These are phyloP conservation scores for Chorisops tibialis DNA, from an alignment of 2,888 invertebrate genomes.

Conservation along the genomic window DNA sequence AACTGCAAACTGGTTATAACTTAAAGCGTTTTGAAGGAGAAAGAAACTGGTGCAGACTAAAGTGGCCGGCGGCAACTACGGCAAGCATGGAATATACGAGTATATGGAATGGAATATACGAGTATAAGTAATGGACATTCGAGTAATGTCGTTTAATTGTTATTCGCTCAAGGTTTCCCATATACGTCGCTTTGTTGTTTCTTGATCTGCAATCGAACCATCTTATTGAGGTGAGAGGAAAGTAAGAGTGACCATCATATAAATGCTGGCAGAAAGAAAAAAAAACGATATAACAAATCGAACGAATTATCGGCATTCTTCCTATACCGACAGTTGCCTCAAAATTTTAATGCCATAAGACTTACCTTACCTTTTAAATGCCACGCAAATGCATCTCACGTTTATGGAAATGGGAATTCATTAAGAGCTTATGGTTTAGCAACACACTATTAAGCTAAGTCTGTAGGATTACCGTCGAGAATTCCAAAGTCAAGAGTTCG, in stretches of 20 bases:
- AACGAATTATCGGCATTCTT: neutral
- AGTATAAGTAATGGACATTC: no score
- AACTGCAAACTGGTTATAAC: conserved; percentile 8
- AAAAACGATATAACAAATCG: neutral
- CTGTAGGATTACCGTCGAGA: no score
- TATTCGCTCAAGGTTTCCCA: conserved; percentile 21
- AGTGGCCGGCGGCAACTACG: neutral
- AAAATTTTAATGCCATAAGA: neutral
- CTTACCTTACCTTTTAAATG: neutral
- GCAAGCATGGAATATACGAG: no score
- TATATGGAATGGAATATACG: no score
- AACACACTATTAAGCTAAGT: neutral
- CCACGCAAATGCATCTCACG: neutral
- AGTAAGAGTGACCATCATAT: conserved; percentile 5
- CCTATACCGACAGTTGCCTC: neutral
- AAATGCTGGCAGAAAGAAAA: neutral
- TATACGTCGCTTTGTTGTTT: conserved; percentile 5
- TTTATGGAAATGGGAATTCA: neutral
- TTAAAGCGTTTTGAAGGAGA: conserved; percentile 9
- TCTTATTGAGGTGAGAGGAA: neutral
- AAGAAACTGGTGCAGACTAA: conserved; percentile 23
- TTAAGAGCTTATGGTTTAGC: neutral
- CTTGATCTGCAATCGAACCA: neutral
- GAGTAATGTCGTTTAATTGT: conserved; percentile 23
- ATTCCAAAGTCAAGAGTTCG: no score